Base-by-base conservation (phyloP, 2,113 vertebrate species). In the Spermophilus dauricus region DNA sequence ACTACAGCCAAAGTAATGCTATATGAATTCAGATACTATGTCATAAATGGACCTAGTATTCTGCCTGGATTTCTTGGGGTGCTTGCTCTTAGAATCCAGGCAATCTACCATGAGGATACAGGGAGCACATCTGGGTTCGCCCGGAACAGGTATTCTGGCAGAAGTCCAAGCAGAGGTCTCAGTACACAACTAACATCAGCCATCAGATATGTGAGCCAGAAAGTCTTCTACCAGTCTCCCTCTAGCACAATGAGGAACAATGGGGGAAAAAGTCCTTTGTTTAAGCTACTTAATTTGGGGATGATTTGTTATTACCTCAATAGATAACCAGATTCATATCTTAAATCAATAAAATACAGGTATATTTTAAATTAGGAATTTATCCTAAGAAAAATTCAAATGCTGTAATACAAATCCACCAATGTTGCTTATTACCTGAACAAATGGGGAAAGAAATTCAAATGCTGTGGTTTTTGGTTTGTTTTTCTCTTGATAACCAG, bases 341-440 rank as follows among this genome's bases (percentile, higher is more conserved):
- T 11, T 80, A 94, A 85, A 63, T 24, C 30, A 18, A 34, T 81
- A 42, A 94, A 76, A 86, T 48, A 56, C 11, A 37, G 39, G 69
- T 10, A 17, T 51, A 26, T 84, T 75, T 90, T n/a, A 89, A 76
- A 73, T 91, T 76, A 81, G 26, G 94, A 86, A 80, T 39, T 37
- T 53, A 89, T n/a, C 2, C 51, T 84, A 75, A 89, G 69, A 65
- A 72, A 92, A 51, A 8, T 75, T 96, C 13, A 53, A 81, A 93
- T 76, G 12, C 8, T 83, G 72, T 77, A 37, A 91, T 67, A 67
- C 5, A n/a, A 76, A 48, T 85, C 45, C 12, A 8, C 10, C 34
- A 67, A 24, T 34, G 34, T 88, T 91, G 85, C 34, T 28, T 39
- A 1, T 65, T 72, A 56, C 28, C 51, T 93, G 20, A 70, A 94